Conservation (phyloP, 2,113 vertebrate species). For the Probosciger aterrimus region DNA sequence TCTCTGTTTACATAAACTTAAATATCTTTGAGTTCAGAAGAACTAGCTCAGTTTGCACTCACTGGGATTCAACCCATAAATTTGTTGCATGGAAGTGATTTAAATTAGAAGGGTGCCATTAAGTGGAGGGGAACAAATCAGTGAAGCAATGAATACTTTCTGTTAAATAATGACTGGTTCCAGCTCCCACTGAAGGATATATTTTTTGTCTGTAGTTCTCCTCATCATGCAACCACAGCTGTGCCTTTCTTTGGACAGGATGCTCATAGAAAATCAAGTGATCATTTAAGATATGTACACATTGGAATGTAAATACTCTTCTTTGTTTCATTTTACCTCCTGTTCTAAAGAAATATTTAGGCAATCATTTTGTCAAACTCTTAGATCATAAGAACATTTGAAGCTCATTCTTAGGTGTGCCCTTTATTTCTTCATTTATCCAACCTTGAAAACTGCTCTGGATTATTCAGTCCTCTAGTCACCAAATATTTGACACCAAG, state of each 20-base stretch:
- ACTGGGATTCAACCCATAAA: not conserved
- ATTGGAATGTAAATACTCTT: not conserved
- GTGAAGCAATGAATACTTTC: not conserved
- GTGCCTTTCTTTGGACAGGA: not conserved
- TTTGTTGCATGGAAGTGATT: not conserved
- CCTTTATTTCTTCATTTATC: not conserved
- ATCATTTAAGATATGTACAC: not conserved
- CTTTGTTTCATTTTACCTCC: not conserved
- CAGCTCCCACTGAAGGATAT: not conserved
- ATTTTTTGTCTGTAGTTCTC: not conserved
- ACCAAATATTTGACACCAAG: not conserved
- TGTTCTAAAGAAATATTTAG: not conserved
- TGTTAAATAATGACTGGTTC: slow-evolving; percentile 11
- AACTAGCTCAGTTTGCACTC: not conserved
- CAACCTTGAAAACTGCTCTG: not conserved
- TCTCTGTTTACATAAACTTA: not conserved
- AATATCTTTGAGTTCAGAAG: not conserved
- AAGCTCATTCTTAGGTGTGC: not conserved
- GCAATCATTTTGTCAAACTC: not conserved
- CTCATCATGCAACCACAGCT: not conserved
- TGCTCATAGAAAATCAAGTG: not conserved
- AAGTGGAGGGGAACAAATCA: not conserved
- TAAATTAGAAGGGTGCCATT: not conserved
- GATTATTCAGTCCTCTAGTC: not conserved
- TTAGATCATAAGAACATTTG: not conserved